Conservation (phyloP, 2,113 vertebrate species). For the Brachionichthys hirsutus region DNA sequence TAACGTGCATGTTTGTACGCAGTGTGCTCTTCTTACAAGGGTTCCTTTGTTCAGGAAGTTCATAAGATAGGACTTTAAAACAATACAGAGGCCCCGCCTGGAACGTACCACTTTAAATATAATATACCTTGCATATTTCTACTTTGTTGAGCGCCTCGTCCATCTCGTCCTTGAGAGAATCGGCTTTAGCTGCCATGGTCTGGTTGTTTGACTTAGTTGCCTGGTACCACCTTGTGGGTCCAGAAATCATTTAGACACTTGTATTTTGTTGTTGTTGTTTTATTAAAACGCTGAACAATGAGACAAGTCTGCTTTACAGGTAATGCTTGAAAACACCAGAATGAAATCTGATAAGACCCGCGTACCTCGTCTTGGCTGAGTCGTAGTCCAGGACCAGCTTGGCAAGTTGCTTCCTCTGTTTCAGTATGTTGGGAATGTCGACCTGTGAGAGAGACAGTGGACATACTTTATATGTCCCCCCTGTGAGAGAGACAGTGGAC, state of each 20-base stretch:
- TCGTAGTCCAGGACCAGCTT: conserved; percentile 95
- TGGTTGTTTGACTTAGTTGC: conserved; percentile 90
- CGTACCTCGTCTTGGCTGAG: conserved; percentile 90
- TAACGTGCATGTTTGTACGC: background rate
- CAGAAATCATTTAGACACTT: background rate
- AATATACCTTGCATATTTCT: conserved; percentile 82
- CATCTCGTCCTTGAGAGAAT: conserved; percentile 95
- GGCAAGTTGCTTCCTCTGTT: conserved; percentile 93
- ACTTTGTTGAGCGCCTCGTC: conserved; percentile 98
- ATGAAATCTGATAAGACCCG: background rate
- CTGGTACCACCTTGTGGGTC: conserved; percentile 84
- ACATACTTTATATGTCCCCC: background rate
- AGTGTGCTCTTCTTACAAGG: conserved; percentile 24
- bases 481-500: conserved; percentile 15
- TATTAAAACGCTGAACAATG: no score
- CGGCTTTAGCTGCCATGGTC: conserved; percentile 88
- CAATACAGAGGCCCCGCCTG: conserved; percentile 21
- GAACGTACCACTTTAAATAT: conserved; percentile 6
- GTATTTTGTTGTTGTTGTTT: no score
- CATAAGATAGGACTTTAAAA: conserved; percentile 24
- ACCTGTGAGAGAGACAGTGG: conserved; percentile 69
- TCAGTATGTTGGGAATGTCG: conserved; percentile 95
- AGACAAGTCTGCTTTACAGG: no score
- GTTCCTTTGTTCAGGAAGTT: conserved; percentile 39
- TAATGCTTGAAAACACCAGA: no score